These are phyloP conservation scores for Tachycineta bicolor DNA, from an alignment of 2,113 vertebrate genomes.

Conservation along the genomic window DNA sequence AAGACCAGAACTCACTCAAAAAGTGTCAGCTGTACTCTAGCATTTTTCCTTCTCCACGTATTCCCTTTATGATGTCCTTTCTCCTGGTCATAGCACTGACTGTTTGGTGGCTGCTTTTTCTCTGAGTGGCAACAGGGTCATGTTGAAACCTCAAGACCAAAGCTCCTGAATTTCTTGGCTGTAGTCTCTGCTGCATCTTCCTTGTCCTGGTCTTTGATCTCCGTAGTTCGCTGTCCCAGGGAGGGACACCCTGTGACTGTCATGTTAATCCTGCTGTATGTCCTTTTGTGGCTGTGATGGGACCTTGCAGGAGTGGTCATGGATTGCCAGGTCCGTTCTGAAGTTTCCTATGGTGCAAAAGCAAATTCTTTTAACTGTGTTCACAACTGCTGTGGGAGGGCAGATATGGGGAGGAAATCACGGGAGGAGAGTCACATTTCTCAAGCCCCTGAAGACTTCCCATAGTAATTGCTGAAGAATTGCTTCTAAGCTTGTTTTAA, in stretches of 20 bases:
- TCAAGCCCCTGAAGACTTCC: background rate
- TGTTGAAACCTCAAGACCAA: constrained; percentile 71
- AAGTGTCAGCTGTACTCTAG: constrained; percentile 79
- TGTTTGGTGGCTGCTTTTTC: constrained; percentile 89
- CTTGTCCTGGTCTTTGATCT: constrained; percentile 40
- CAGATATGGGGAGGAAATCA: background rate
- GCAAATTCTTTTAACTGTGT: background rate
- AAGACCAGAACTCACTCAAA: constrained; percentile 79
- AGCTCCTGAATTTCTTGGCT: constrained; percentile 57
- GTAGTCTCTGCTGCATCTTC: constrained; percentile 51
- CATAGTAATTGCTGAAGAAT: background rate
- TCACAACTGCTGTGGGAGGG: background rate
- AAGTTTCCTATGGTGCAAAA: background rate
- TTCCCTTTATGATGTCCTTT: constrained; percentile 87
- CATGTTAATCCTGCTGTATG: background rate
- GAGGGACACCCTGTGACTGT: background rate
- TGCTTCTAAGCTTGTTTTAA: background rate
- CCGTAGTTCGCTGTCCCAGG: background rate
- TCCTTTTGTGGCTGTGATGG: background rate
- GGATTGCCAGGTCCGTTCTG: constrained; percentile 16
- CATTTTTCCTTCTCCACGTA: constrained; percentile 75
- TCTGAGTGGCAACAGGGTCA: constrained; percentile 75
- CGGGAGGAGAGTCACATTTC: background rate
- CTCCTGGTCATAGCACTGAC: constrained; percentile 84
- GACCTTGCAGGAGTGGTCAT: constrained; percentile 55